A percentile compares a stretch with the other conserved stretches of the same genome.
Evolutionary conservation across 1,140 invertebrate genomes (phyloP).

Genomic region (Atopsyche davidsoni): DNA sequence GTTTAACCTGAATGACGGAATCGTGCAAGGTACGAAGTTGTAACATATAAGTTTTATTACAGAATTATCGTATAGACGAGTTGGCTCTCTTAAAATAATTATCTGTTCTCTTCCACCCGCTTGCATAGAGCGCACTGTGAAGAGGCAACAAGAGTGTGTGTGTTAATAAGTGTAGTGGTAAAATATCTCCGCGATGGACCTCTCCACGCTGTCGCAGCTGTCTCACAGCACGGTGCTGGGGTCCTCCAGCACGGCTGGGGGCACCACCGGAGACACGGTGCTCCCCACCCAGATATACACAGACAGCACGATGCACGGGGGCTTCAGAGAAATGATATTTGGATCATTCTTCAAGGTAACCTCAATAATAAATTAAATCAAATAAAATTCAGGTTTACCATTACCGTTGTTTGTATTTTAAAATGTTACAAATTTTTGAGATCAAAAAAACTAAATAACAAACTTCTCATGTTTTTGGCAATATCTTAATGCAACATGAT

Average conservation of each 20-base stretch:
- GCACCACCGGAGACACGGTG: not conserved
- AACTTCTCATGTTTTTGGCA: not conserved
- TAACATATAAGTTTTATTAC: not conserved
- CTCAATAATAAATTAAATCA: not conserved
- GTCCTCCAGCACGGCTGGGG: not conserved
- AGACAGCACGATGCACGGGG: not conserved
- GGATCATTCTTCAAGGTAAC: constrained; percentile 19
- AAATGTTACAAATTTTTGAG: not conserved
- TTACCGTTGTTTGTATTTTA: not conserved
- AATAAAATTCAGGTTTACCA: not conserved
- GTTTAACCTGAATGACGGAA: not conserved
- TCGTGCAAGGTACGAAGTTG: not conserved
- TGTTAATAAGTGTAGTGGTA: too few species aligned
- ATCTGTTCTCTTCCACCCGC: not conserved
- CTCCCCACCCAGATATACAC: constrained; percentile 1
- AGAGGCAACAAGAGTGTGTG: too few species aligned
- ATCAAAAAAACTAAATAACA: too few species aligned
- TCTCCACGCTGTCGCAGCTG: constrained; percentile 7
- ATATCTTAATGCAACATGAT: too few species aligned
- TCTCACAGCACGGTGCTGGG: constrained; percentile 5
- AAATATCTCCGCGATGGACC: constrained; percentile 13
- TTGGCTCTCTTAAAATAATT: not conserved
- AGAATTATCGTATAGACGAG: not conserved
- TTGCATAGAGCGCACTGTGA: not conserved
- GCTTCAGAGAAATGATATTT: constrained; percentile 14